Conservation (phyloP, 2,113 vertebrate genomes). For the Malurus elegans region DNA sequence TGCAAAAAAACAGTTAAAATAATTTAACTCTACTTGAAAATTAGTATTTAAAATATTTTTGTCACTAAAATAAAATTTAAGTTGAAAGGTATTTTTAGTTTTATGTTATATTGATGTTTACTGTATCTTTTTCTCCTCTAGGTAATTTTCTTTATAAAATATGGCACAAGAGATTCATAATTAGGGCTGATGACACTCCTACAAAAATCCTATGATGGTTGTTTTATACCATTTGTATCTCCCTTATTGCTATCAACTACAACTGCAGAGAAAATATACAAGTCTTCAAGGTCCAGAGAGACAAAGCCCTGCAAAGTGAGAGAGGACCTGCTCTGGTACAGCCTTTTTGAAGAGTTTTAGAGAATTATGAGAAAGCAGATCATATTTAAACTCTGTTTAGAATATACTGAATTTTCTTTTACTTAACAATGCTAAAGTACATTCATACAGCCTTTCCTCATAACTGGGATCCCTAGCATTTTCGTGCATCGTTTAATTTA, state of each 20-base stretch:
- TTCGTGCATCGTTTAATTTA: not conserved
- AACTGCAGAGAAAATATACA: not conserved
- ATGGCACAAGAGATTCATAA: not conserved
- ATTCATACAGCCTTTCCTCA: not conserved
- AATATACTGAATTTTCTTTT: not conserved
- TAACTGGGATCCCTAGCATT: not conserved
- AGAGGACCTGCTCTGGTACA: not conserved
- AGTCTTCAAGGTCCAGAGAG: not conserved
- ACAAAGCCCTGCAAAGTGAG: not conserved
- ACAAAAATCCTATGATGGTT: not conserved
- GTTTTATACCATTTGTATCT: not conserved
- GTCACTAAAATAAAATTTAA: not conserved
- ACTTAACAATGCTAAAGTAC: not conserved
- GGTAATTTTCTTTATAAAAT: not conserved
- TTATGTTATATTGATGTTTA: not conserved
- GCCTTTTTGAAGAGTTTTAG: not conserved
- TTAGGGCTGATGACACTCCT: not conserved
- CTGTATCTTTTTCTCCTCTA: not conserved
- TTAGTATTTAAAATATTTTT: not conserved
- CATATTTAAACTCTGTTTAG: not conserved
- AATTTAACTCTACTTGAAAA: not conserved
- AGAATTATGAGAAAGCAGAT: not conserved
- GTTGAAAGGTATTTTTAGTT: not conserved
- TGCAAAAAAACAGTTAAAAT: not conserved
- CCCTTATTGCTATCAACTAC: not conserved